Evolutionary conservation across 1,140 invertebrate genomes (phyloP).

Genomic region (Platyura marginata): DNA sequence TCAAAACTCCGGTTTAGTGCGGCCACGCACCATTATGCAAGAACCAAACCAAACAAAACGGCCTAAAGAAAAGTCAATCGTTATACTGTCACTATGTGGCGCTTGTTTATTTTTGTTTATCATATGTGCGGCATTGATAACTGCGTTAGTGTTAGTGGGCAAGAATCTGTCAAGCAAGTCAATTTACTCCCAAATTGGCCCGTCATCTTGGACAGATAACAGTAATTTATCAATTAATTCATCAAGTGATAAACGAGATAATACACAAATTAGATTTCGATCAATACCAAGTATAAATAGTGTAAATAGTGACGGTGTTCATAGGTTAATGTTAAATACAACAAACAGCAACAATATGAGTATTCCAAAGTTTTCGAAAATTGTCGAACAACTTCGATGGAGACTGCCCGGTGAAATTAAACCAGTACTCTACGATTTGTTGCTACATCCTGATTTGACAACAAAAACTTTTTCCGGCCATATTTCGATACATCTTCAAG

Average conservation of each 20-base stretch:
- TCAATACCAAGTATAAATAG: no score
- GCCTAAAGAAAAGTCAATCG: background rate
- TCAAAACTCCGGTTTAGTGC: no score
- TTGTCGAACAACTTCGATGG: slow-evolving; percentile 21
- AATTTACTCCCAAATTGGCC: no score
- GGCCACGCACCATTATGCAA: background rate
- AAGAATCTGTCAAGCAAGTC: background rate
- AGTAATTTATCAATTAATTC: no score
- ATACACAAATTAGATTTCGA: no score
- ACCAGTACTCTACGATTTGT: slow-evolving; percentile 57
- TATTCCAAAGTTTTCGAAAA: slow-evolving; percentile 6
- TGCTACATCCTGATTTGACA: slow-evolving; percentile 50
- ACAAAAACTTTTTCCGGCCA: slow-evolving; percentile 47
- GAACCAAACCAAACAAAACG: background rate
- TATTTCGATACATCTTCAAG: slow-evolving; percentile 48
- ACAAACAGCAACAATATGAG: no score
- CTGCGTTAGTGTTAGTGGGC: background rate
- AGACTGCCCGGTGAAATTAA: slow-evolving; percentile 44
- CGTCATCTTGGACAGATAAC: no score
- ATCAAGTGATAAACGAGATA: no score
- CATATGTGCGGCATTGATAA: background rate
- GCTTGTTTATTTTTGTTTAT: background rate
- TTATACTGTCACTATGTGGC: background rate
- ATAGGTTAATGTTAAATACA: no score
- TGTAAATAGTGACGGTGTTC: no score